Base-by-base conservation (phyloP, 2,113 vertebrate species). In the Phocoena phocoena region DNA sequence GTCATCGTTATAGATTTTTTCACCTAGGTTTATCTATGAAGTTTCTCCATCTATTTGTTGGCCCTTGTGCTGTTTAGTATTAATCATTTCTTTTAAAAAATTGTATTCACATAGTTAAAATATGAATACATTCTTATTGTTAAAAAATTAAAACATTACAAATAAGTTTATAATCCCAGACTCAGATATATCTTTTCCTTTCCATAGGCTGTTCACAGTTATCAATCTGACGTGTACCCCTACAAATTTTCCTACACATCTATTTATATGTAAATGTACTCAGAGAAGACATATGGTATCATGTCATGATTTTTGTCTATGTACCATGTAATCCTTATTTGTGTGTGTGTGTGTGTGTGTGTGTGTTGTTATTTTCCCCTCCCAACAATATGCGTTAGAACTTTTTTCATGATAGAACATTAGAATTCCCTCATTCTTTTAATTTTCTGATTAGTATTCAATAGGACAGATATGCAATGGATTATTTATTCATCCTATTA, bases 81-180 rank as follows among this genome's bases (percentile, higher is more conserved):
- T 81, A 68, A 44, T 41, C 28, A 77, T 90, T 97, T 95, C 53
- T 60, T 93, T 44, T 25, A 47, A 90, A 68, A 68, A 87, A 14
- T 67, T 90, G 60, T 50, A 82, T 88, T 67, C 50, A 33, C 31
- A 87, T 47, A 5, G 23, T 85, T 88, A 84, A 88, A 18, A 68
- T 36, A 44, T 41, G 31, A 89, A 44, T 50, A n/a, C 7, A 62
- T 71, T 89, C 28, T 74, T 26, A 14, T 70, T 93, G 26, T 67
- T 95, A 60, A 90, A 92, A 88, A 70, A 44, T 76, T n/a, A 26
- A 91, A 80, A 84, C 63, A 85, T 55, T 53, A 36, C 3, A 70
- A 84, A 33, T 85, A 76, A 95, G 18, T 50, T 23, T 92, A 21
- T 63, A 74, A 73, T 55, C 17, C 3, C 13, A 84, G 47, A 47